These are phyloP conservation scores for Micromesistius poutassou DNA, from an alignment of 2,797 vertebrate genomes.

Conservation along the genomic window DNA sequence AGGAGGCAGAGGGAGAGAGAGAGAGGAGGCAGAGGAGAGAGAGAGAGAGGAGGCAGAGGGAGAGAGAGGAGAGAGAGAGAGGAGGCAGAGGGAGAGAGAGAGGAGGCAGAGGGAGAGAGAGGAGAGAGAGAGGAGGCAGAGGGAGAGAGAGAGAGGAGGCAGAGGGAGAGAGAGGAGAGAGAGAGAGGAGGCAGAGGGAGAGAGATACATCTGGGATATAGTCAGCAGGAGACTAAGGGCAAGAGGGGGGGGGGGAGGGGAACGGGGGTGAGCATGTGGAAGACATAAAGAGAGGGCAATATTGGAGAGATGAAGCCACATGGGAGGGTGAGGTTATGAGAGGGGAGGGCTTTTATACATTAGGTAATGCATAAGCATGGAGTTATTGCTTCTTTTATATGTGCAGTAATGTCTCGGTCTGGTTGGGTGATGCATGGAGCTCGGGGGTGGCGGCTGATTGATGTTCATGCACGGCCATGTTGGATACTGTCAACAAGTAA, in stretches of 20 bases:
- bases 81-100: neutral
- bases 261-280: neutral
- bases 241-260: neutral
- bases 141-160: neutral
- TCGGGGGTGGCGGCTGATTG: constrained; percentile 14
- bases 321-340: neutral
- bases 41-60: neutral
- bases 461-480: constrained; percentile 5
- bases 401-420: neutral
- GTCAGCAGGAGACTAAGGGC: neutral
- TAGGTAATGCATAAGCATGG: neutral
- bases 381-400: neutral
- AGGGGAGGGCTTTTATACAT: neutral
- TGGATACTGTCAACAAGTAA: constrained; percentile 14
- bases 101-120: constrained; percentile 3
- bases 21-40: neutral
- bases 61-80: no score
- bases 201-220: neutral
- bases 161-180: neutral
- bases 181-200: neutral
- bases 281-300: constrained; percentile 18
- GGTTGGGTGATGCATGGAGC: constrained; percentile 8
- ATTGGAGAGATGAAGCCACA: neutral
- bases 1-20: neutral
- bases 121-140: neutral